Evolutionary conservation across 2,113 vertebrate genomes (phyloP).

Genomic region (Thinocorus orbignyianus): DNA sequence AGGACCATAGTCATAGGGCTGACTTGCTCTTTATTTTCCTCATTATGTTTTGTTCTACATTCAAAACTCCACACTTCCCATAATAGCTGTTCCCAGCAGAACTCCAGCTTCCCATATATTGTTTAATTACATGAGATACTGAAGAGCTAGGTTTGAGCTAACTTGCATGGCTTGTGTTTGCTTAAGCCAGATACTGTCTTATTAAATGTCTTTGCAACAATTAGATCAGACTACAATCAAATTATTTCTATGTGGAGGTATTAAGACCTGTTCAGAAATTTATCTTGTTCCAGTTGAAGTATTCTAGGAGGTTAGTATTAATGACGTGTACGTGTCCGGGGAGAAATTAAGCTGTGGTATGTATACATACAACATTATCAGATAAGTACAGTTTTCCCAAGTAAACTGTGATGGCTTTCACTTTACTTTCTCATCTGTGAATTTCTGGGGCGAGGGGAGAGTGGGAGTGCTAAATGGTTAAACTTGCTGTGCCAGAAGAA

Average conservation of each 20-base stretch:
- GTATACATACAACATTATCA: slow-evolving; percentile 23
- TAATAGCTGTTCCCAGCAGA: not conserved
- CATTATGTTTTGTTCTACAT: not conserved
- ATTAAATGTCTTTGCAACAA: not conserved
- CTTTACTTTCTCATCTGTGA: not conserved
- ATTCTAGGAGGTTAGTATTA: slow-evolving; percentile 37
- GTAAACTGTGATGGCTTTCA: slow-evolving; percentile 63
- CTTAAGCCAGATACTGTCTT: slow-evolving; percentile 5
- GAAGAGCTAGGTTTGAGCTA: not conserved
- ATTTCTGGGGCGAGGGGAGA: not conserved
- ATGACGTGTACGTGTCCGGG: slow-evolving; percentile 34
- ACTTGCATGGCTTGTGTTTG: not conserved
- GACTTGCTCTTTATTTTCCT: not conserved
- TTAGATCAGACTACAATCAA: not conserved
- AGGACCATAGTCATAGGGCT: not conserved
- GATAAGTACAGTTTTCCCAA: slow-evolving; percentile 42
- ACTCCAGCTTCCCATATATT: not conserved
- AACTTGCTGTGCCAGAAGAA: not conserved
- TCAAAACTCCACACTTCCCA: not conserved
- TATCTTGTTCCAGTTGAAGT: slow-evolving; percentile 51
- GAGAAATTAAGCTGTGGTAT: slow-evolving; percentile 48
- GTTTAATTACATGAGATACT: not conserved
- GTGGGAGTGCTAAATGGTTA: not conserved
- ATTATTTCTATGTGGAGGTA: not conserved
- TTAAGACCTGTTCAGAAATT: not conserved